phyloP scores from a whole-genome alignment of 2,113 vertebrate genomes.

The Cyprinodon tularosa region DNA sequence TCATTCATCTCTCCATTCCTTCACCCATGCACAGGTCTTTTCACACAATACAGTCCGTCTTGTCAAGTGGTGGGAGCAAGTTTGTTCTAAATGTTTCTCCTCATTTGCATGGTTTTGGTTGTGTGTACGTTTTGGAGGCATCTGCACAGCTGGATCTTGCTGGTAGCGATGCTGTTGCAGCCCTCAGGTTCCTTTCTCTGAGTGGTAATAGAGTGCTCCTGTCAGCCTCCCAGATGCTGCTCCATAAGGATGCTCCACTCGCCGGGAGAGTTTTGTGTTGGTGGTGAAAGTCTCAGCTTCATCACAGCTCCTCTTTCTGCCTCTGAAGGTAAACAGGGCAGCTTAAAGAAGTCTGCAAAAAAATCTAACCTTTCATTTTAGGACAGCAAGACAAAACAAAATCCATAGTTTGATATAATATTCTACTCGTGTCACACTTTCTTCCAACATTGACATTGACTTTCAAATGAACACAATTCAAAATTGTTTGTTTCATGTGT shows the following conservation, averaged over 20 bases:
- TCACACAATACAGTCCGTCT: conserved; percentile 27
- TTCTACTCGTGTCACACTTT: too few relatives aligned
- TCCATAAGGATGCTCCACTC: conserved; percentile 75
- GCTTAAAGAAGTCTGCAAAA: not conserved
- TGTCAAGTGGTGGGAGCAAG: conserved; percentile 1
- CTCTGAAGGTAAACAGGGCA: conserved; percentile 13
- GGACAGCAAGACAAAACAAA: too few relatives aligned
- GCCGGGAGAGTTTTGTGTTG: conserved; percentile 58
- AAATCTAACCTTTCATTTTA: not conserved
- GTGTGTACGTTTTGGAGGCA: conserved; percentile 56
- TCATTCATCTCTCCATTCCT: conserved; percentile 18
- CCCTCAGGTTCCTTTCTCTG: conserved; percentile 75
- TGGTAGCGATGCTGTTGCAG: conserved; percentile 62
- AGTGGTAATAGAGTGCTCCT: conserved; percentile 80
- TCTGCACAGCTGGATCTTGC: conserved; percentile 75
- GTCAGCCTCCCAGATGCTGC: conserved; percentile 82
- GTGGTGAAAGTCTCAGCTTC: conserved; percentile 29
- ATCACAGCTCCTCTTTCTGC: conserved; percentile 11
- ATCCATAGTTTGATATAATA: too few relatives aligned
- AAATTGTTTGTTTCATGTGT: too few relatives aligned
- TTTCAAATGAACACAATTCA: too few relatives aligned
- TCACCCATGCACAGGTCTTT: conserved; percentile 3
- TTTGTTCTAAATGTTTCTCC: conserved; percentile 18
- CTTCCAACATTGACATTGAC: too few relatives aligned
- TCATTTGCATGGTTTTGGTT: conserved; percentile 59